Evolutionary conservation across 2,888 invertebrate species (phyloP), one percentile per base, ranked within the genome.

Genomic region (Drosophila austrosaltans): DNA sequence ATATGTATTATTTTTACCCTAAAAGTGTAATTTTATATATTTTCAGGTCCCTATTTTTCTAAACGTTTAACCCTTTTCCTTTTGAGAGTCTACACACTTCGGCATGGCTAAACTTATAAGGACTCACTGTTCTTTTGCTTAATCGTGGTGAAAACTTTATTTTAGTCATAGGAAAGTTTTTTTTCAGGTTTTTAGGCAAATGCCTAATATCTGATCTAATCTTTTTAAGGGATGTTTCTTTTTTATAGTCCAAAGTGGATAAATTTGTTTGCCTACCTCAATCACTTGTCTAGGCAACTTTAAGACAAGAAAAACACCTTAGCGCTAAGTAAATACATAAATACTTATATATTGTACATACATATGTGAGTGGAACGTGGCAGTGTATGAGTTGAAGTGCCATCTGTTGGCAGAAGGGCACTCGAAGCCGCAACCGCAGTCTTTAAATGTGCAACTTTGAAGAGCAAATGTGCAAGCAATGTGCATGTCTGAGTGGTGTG

Each of bases 361-460:
- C 20, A 36, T 25, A 36, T 32, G 42, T 40, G 58, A 42, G 48
- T 10, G 68, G 53, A 36, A 16, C 36, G 20, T 36, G 57, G 16
- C 30, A 63, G 68, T 73, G 69, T 68, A 66, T 67, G 67, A 78
- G 66, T 67, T 81, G 63, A 76, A 82, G 82, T 61, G 72, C 70
- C 83, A 69, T 82, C 74, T 69, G 70, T 66, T 69, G 42, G 48
- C n/a, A 42, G 61, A 81, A 79, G 81, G 61, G 69, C 72, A 61
- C 86, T 82, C 64, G 68, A 73, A 48, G 59, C 67, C 72, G 67
- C 79, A 53, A 58, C 67, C 69, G 66, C 77, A 79, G 79, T 67
- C 77, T 79, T 80, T 77, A 79, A 77, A 68, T 71, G 74, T 72
- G 78, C 80, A 65, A 73, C 78, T 59, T 68, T 62, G 63, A 74